Conservation (phyloP, 2,797 vertebrate species). For the Fundulus diaphanus region DNA sequence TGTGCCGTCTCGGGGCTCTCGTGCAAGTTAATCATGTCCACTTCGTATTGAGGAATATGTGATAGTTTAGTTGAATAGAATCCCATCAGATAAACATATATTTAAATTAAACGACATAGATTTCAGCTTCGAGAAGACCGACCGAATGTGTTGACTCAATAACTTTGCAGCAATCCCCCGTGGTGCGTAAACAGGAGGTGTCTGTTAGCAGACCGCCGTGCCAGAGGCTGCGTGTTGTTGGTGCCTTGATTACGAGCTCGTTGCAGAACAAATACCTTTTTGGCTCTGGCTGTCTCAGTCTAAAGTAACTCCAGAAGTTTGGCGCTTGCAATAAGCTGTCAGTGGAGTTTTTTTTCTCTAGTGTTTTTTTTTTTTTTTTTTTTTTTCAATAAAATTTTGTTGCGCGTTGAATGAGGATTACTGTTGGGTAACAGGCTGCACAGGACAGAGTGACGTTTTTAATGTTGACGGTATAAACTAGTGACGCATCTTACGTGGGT, state of each 20-base stretch:
- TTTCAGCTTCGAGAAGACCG: neutral
- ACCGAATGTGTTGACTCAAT: neutral
- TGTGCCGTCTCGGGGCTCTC: neutral
- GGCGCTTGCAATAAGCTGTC: neutral
- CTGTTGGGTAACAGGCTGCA: neutral
- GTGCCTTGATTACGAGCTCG: neutral
- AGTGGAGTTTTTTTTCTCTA: neutral
- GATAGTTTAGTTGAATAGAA: neutral
- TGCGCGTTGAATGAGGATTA: neutral
- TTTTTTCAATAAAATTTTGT: neutral
- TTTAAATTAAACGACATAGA: neutral
- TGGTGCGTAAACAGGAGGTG: neutral
- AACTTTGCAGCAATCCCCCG: neutral
- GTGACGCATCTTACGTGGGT: neutral
- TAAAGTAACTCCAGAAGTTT: neutral
- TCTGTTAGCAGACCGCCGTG: neutral
- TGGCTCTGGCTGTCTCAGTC: neutral
- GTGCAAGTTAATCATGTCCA: neutral
- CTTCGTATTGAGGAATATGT: neutral
- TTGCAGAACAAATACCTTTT: neutral
- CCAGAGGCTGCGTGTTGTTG: neutral
- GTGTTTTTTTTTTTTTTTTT: neutral
- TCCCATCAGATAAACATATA: neutral
- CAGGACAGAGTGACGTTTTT: neutral
- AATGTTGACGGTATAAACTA: slow-evolving; percentile 2